These are phyloP conservation scores for Fissipunctia ypsillon DNA, from an alignment of 2,888 invertebrate genomes.

Conservation along the genomic window DNA sequence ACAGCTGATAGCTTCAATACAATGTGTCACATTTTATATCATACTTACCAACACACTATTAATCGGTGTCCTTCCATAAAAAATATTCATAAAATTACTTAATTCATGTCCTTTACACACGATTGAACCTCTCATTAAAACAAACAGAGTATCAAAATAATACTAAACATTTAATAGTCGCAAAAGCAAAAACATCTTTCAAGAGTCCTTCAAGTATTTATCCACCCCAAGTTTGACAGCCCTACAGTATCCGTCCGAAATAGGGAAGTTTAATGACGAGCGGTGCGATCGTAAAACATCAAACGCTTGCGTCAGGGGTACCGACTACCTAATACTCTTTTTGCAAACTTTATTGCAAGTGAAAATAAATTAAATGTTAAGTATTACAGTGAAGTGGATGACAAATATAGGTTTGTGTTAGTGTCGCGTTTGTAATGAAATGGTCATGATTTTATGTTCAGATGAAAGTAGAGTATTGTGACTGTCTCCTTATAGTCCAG, in stretches of 20 bases:
- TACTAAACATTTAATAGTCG: background rate
- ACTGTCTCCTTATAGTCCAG: conserved; percentile 34
- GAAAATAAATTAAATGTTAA: conserved; percentile 68
- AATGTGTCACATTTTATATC: conserved; percentile 2
- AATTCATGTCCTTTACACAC: background rate
- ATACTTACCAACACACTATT: background rate
- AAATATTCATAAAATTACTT: background rate
- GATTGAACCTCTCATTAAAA: background rate
- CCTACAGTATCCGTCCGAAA: conserved; percentile 81
- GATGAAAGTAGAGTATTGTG: conserved; percentile 42
- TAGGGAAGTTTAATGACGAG: conserved; percentile 88
- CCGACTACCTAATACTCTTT: conserved; percentile 69
- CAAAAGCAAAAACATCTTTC: conserved; percentile 16
- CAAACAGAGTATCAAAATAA: conserved; percentile 5
- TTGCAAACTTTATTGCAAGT: conserved; percentile 66
- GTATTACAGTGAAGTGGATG: conserved; percentile 63
- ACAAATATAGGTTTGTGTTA: conserved; percentile 58
- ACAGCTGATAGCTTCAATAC: background rate
- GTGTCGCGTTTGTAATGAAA: conserved; percentile 55
- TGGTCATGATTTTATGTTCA: conserved; percentile 52
- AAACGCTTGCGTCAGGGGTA: conserved; percentile 83
- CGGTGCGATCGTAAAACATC: conserved; percentile 85
- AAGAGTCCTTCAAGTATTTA: conserved; percentile 26
- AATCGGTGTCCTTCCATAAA: background rate
- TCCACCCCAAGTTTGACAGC: conserved; percentile 68